A percentile compares a stretch with the other conserved stretches of the same genome.
Evolutionary conservation across 2,113 vertebrate genomes (phyloP).

Genomic region (Puma concolor): DNA sequence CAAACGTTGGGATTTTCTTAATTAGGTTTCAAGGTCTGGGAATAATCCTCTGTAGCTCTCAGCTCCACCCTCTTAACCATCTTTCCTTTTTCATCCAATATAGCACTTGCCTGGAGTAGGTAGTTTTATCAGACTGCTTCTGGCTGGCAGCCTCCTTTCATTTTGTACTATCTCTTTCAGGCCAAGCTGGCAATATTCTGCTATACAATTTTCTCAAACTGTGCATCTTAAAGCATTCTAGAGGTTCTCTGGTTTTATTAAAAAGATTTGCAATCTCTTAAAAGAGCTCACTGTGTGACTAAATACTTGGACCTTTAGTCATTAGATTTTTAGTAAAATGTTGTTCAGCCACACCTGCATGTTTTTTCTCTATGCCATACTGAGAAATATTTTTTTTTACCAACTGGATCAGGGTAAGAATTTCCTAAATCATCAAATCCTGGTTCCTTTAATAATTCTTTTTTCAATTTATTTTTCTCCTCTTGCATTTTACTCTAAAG

Average conservation of each 20-base stretch:
- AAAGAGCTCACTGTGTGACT: neutral
- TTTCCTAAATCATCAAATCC: neutral
- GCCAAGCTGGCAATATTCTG: neutral
- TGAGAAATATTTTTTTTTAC: neutral
- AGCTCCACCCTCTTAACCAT: neutral
- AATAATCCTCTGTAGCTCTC: neutral
- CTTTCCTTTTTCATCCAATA: neutral
- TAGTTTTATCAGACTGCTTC: neutral
- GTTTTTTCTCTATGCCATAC: neutral
- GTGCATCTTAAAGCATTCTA: neutral
- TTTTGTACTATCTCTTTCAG: neutral
- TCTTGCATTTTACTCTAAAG: conserved; percentile 1
- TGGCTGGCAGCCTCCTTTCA: neutral
- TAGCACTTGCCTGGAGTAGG: neutral
- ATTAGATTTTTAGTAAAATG: neutral
- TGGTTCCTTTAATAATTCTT: neutral
- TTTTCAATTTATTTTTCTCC: neutral
- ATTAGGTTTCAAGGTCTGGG: neutral
- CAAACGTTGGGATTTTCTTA: neutral
- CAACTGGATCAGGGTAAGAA: neutral
- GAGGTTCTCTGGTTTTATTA: neutral
- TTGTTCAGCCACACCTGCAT: neutral
- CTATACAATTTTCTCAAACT: neutral
- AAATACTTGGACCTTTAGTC: neutral
- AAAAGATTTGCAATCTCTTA: neutral